Conservation (phyloP, 1,140 invertebrate genomes). For the Drosophila littoralis region DNA sequence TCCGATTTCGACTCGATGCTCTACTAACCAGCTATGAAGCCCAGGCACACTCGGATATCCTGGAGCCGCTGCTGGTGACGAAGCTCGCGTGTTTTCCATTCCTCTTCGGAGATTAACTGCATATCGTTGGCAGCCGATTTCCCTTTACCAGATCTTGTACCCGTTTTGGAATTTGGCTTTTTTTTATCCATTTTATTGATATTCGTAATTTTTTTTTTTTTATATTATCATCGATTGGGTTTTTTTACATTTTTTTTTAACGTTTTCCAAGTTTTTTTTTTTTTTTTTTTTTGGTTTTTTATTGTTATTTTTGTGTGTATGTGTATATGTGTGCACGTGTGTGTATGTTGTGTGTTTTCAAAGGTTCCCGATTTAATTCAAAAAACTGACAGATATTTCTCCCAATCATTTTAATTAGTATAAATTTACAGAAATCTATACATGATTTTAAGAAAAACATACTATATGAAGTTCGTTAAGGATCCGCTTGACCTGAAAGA, state of each 20-base stretch:
- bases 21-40: conserved; percentile 43
- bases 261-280: conserved; percentile 3
- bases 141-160: neutral
- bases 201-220: conserved; percentile 13
- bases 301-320: conserved; percentile 9
- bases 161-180: neutral
- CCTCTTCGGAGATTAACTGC: conserved; percentile 22
- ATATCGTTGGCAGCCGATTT: neutral
- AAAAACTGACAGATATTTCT: conserved; percentile 22
- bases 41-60: conserved; percentile 44
- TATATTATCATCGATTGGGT: conserved; percentile 4
- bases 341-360: no score
- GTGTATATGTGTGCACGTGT: conserved; percentile 7
- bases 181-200: neutral
- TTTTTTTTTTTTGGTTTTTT: neutral
- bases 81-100: conserved; percentile 40
- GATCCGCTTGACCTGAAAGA: conserved; percentile 56
- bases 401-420: conserved; percentile 3
- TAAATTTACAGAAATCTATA: conserved; percentile 4
- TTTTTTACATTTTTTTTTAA: conserved; percentile 8
- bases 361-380: neutral
- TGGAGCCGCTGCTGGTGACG: conserved; percentile 51
- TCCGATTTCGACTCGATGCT: no score
- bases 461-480: conserved; percentile 57
- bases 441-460: conserved; percentile 59